A percentile compares a stretch with the other conserved stretches of the same genome.
Evolutionary conservation across 2,797 vertebrate genomes (phyloP).

Genomic region (Loriculus beryllinus): DNA sequence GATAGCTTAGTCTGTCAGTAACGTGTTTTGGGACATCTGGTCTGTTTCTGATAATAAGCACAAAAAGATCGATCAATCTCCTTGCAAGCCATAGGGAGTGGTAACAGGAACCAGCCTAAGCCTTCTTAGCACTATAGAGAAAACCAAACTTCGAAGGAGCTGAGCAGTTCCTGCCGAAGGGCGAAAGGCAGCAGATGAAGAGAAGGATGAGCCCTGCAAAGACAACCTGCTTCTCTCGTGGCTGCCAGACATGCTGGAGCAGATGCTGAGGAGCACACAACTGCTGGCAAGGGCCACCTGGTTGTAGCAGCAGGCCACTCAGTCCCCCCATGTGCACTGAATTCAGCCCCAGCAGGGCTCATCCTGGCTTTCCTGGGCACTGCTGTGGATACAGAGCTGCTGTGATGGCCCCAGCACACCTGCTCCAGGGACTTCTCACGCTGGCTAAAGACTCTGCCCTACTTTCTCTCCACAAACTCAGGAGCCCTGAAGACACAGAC

Average conservation of each 20-base stretch:
- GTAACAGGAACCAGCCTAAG: neutral
- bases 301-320: neutral
- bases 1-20: neutral
- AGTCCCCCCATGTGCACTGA: fast-evolving
- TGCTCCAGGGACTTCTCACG: neutral
- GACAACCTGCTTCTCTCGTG: neutral
- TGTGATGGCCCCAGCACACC: neutral
- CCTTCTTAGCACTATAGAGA: neutral
- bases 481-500: neutral
- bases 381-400: neutral
- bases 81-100: fast-evolving
- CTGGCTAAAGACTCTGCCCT: fast-evolving
- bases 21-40: neutral
- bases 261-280: neutral
- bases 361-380: neutral
- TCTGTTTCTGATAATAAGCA: neutral
- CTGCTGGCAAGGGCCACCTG: neutral
- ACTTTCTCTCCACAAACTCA: neutral
- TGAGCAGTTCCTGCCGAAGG: neutral
- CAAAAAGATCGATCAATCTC: neutral
- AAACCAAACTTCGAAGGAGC: neutral
- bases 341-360: neutral
- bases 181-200: neutral
- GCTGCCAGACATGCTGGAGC: neutral
- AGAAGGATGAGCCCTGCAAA: neutral